Conservation (phyloP, 2,797 vertebrate species). For the Decapterus maruadsi region DNA sequence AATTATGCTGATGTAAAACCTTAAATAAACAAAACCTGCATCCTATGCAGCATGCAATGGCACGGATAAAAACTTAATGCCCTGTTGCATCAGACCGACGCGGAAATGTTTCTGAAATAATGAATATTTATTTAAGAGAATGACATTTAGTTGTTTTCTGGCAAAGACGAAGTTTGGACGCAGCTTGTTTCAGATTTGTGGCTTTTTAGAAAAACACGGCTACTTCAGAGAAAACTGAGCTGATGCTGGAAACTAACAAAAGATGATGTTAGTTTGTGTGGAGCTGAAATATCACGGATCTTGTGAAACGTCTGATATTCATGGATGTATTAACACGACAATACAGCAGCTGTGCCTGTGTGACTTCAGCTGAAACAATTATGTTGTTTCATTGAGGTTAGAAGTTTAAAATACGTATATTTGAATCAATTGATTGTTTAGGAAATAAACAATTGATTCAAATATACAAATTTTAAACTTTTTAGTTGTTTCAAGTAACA, state of each 20-base stretch:
- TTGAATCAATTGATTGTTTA: neutral
- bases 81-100: slow-evolving; percentile 21
- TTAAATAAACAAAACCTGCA: slow-evolving; percentile 55
- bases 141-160: slow-evolving; percentile 22
- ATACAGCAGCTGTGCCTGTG: neutral
- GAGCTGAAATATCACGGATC: neutral
- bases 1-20: slow-evolving; percentile 64
- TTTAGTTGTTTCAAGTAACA: too few relatives aligned
- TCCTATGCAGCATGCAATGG: slow-evolving; percentile 36
- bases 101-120: slow-evolving; percentile 31
- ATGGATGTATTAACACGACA: neutral
- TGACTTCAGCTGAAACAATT: neutral
- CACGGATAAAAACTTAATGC: slow-evolving; percentile 25
- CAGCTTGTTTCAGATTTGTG: too few relatives aligned
- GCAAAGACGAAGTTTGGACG: neutral
- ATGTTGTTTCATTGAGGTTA: neutral
- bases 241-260: neutral
- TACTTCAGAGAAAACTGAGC: slow-evolving; percentile 12
- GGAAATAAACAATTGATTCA: too few relatives aligned
- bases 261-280: neutral
- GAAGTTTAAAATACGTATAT: neutral
- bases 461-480: too few relatives aligned
- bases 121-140: slow-evolving; percentile 52
- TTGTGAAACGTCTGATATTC: neutral
- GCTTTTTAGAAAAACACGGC: neutral